phyloP scores from a whole-genome alignment of 2,797 vertebrate species.

The Streptopelia turtur region DNA sequence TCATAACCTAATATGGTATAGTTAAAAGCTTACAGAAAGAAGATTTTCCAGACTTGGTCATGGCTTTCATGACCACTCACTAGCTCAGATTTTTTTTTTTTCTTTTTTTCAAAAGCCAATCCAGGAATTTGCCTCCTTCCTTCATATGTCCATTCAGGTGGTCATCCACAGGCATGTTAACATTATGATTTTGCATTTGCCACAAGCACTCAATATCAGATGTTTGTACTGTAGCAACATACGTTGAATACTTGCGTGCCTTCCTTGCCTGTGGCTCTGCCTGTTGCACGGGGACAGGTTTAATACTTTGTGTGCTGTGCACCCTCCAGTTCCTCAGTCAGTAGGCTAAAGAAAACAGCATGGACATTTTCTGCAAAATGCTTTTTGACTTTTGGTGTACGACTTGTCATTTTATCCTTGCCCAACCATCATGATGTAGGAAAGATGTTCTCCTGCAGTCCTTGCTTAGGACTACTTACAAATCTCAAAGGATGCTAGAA shows the following conservation, averaged over 20 bases:
- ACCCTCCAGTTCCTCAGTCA: neutral
- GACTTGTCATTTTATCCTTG: neutral
- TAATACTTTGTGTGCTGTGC: neutral
- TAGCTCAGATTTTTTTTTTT: neutral
- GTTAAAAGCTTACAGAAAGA: neutral
- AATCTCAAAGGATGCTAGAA: neutral
- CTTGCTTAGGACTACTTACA: neutral
- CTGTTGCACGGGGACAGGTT: neutral
- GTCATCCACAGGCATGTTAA: neutral
- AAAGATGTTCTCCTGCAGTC: neutral
- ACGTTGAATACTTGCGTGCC: neutral
- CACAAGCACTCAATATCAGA: neutral
- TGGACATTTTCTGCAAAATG: neutral
- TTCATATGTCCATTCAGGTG: neutral
- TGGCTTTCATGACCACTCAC: neutral
- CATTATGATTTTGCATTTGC: neutral
- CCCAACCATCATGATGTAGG: neutral
- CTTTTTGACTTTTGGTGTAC: neutral
- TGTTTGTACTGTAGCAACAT: neutral
- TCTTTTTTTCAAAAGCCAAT: neutral
- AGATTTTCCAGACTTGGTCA: neutral
- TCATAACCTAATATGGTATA: neutral
- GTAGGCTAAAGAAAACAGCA: neutral
- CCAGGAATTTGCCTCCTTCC: neutral
- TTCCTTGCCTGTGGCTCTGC: neutral